Base-by-base conservation (phyloP, 2,888 invertebrate genomes). In the Epinotia nisella region DNA sequence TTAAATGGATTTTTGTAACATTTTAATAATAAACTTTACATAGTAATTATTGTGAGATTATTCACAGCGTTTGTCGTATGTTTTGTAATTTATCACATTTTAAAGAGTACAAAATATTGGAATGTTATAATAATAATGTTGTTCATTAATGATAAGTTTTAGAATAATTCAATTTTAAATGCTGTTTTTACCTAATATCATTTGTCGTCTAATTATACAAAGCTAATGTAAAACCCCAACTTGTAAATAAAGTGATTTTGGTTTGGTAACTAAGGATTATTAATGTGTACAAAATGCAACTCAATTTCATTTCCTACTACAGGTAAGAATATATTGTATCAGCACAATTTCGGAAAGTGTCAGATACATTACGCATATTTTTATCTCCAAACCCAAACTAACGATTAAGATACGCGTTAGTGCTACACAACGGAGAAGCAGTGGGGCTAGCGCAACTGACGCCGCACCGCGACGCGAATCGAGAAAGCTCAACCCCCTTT, bases 41-140 rank as follows among this genome's bases (percentile, higher is more conserved):
- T 88, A 88, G 86, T 91, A 90, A 90, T 88, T 90, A 90, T 90
- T 91, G 89, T 88, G 92, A 90, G 90, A 88, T 86, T 89, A 85
- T 85, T 87, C 86, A 82, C 88, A 79, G 81, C 84, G 84, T 84
- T 67, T 88, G 88, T 89, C 90, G 82, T 87, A 84, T 88, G 90
- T 91, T 92, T 93, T 92, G 91, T 93, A 92, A 92, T 92, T 93
- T 93, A 92, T 92, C 90, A 90, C 91, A 91, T 92, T 92, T 92
- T 92, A 92, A 90, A 92, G 92, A 92, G 92, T 92, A 93, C 91
- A 92, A 93, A 92, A 90, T 93, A 92, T 93, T 91, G 91, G 92
- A 91, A 91, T 91, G 93, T 93, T 93, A 92, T 91, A 83, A 87
- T 91, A 82, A 87, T 90, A 91, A 91, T 91, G 90, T 93, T 93